phyloP scores from a whole-genome alignment of 2,888 invertebrate species.

The Zhengitettix transpicula region DNA sequence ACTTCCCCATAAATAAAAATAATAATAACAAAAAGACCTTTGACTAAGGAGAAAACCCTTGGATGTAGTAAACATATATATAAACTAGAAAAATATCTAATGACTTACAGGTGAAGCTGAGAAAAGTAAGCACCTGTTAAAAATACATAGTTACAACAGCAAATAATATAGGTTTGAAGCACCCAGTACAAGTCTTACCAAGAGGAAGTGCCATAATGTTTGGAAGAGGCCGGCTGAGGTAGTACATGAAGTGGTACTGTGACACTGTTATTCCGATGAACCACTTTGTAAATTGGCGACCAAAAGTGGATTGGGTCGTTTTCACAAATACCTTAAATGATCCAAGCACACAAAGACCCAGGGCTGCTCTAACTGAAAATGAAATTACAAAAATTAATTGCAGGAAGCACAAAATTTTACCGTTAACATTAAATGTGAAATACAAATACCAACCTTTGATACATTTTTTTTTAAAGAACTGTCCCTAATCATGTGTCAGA shows the following conservation, averaged over 20 bases:
- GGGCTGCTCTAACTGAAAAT: conserved; percentile 59
- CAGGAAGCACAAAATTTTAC: conserved; percentile 1
- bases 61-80: background rate
- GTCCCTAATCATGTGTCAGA: too few species aligned
- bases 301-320: conserved; percentile 61
- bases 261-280: conserved; percentile 67
- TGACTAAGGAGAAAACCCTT: background rate
- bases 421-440: background rate
- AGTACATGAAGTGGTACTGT: conserved; percentile 97
- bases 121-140: background rate
- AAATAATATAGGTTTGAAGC: background rate
- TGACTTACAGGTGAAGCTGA: background rate
- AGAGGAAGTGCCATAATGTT: conserved; percentile 86
- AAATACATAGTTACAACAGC: background rate
- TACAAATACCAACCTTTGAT: background rate
- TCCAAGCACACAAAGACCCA: conserved; percentile 59
- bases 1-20: background rate
- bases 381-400: conserved; percentile 13
- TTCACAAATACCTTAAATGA: conserved; percentile 58
- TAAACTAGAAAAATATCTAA: background rate
- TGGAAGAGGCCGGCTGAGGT: conserved; percentile 83
- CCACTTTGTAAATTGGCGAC: conserved; percentile 63
- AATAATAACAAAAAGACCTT: background rate
- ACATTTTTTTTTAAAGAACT: too few species aligned
- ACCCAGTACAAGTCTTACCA: conserved; percentile 40